Evolutionary conservation across 30 jellyfish, hydroid and myxozoan species (phyloP), one percentile per base, ranked within the genome.

Genomic region (Aurelia aurita): DNA sequence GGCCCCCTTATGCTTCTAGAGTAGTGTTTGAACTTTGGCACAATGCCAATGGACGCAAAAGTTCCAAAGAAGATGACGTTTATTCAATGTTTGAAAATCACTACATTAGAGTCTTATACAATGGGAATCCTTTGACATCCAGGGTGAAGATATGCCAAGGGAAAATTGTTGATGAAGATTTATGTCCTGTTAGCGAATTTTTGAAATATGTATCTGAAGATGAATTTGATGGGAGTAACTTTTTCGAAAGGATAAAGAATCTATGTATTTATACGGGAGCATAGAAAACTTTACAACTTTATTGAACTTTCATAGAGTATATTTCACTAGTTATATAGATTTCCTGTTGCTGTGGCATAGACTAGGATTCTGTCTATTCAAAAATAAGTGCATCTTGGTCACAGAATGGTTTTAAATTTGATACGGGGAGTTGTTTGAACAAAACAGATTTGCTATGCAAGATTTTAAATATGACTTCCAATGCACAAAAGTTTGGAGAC

Each of bases 1-100:
- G 99, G 99, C 99, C 99, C 28, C 97, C 98, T 19, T 95, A 89
- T 76, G 99, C 99, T 29, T 95, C 99, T 0, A 85, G 99, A 53
- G 78, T 95, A 5, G 89, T 95, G 5, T 60, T 95, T 74, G 99
- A 95, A 66, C 39, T 95, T 67, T 95, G 97, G 97, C 31, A 63
- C 29, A 73, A 70, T 63, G 43, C 67, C 16, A 10, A 27, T 21
- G 67, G 54, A 26, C 26, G 8, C 0, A 26, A 75, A 18, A 15
- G n/a, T 16, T 15, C 15, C 0, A 47, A 47, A 4, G 54, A 34
- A 8, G 67, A 35, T 9, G 77, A 59, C 2, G 16, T 29, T 0
- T 51, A 14, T 12, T 29, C 75, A 19, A 57, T 59, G 51, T 61
- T 80, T 35, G 51, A 29, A 13, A 58, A 51, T 54, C 44, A 68